Base-by-base conservation (phyloP, 2,113 vertebrate species). In the Lutjanus erythropterus region DNA sequence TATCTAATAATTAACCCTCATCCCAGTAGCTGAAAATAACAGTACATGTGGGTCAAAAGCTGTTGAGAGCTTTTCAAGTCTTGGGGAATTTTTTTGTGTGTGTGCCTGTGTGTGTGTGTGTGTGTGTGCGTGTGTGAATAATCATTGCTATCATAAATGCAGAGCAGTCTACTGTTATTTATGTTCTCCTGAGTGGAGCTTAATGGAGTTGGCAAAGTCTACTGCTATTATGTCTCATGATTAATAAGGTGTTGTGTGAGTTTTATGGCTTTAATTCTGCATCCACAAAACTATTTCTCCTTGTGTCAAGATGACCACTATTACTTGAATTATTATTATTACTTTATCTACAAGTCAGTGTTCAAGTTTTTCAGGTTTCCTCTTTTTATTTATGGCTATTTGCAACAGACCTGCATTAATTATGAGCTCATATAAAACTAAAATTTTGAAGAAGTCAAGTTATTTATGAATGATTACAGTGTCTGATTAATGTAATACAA, bases 161-260 rank as follows among this genome's bases (percentile, higher is more conserved):
- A 41, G 44, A 27, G 2, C 10, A 31, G 39, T 11, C 37, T 8
- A 21, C 9, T 29, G n/a, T 62, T 68, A 77, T 81, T 73, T 50
- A 77, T 78, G 62, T 19, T 25, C 44, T 59, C 14, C 49, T 59
- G 62, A 78, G 69, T 65, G 74, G 14, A 2, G 9, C 71, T 37
- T 73, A 86, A 86, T 86, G 69, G 49, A 81, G 68, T 71, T 75
- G 65, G 71, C 76, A 84, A 37, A 56, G 62, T 68, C 33, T 58
- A 61, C 41, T 18, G 39, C 39, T 62, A 55, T 72, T 50, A 61
- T 49, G 33, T 5, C n/a, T 64, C 27, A 25, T 77, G 47, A 72
- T 68, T 61, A 68, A 44, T 50, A 2, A 49, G 29, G 47, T 53
- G 67, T 79, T 49, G 46, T 42, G 23, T 31, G 19, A 23, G 44